A percentile compares a stretch with the other conserved stretches of the same genome.
These are phyloP conservation scores for Pelosia muscerda DNA, from an alignment of 2,888 invertebrate species.

Conservation along the genomic window DNA sequence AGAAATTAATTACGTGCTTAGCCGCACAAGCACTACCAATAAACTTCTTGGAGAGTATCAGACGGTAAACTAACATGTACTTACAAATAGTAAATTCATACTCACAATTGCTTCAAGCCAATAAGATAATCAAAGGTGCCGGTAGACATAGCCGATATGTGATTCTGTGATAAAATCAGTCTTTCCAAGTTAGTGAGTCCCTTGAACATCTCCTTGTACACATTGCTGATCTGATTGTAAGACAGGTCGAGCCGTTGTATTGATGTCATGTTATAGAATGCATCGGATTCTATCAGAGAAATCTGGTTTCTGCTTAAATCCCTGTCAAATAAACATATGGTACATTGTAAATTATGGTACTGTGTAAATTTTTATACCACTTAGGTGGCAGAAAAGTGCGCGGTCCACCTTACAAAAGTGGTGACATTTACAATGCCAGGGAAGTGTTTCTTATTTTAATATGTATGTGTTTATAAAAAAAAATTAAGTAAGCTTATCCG, in stretches of 20 bases:
- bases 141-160: conserved; percentile 89
- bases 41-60: too few species aligned
- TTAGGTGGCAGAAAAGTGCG: too few species aligned
- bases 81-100: conserved; percentile 26
- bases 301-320: conserved; percentile 94
- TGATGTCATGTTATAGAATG: conserved; percentile 91
- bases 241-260: conserved; percentile 91
- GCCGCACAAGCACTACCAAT: too few species aligned
- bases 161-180: conserved; percentile 91
- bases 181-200: conserved; percentile 89
- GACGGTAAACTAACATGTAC: too few species aligned
- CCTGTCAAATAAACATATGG: conserved; percentile 72
- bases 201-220: conserved; percentile 90
- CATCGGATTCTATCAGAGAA: conserved; percentile 89
- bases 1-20: too few species aligned
- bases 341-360: not conserved
- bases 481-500: too few species aligned
- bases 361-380: too few species aligned
- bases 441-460: too few species aligned
- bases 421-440: too few species aligned
- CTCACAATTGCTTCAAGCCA: conserved; percentile 92
- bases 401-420: too few species aligned
- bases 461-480: too few species aligned
- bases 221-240: conserved; percentile 89
- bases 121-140: conserved; percentile 91